These are phyloP conservation scores for Monopis laevigella DNA, from an alignment of 2,888 invertebrate species.

Conservation along the genomic window DNA sequence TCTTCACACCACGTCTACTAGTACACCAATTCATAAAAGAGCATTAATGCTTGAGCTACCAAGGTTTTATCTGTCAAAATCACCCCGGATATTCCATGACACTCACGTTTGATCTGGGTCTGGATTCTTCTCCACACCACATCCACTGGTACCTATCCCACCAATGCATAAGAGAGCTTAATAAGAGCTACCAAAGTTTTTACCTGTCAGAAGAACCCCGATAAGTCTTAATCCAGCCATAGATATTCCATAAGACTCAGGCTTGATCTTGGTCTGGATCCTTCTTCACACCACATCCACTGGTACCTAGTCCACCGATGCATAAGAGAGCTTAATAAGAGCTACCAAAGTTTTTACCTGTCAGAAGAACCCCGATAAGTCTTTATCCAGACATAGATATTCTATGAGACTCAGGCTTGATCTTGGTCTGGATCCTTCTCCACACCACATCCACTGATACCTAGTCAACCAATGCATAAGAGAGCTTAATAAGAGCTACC, in stretches of 20 bases:
- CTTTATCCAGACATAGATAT: constrained; percentile 47
- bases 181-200: no score
- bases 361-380: constrained; percentile 36
- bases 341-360: constrained; percentile 71
- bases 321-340: constrained; percentile 88
- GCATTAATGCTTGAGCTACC: constrained; percentile 88
- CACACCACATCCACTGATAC: constrained; percentile 93
- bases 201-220: constrained; percentile 43
- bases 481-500: constrained; percentile 92
- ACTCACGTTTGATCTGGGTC: constrained; percentile 43
- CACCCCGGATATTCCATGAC: constrained; percentile 53
- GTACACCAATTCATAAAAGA: constrained; percentile 92
- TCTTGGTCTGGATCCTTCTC: constrained; percentile 69
- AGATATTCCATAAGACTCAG: constrained; percentile 48
- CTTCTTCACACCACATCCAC: constrained; percentile 88
- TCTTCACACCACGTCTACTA: constrained; percentile 90
- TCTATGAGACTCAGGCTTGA: constrained; percentile 50
- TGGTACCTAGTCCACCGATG: constrained; percentile 93
- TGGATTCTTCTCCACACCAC: constrained; percentile 84
- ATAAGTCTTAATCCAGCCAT: constrained; percentile 40
- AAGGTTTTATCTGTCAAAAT: no score
- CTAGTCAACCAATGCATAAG: constrained; percentile 93
- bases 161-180: constrained; percentile 91
- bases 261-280: constrained; percentile 58
- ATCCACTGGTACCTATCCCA: constrained; percentile 93